Evolutionary conservation across 2,797 vertebrate genomes (phyloP).

Genomic region (Arnoldichthys spilopterus): DNA sequence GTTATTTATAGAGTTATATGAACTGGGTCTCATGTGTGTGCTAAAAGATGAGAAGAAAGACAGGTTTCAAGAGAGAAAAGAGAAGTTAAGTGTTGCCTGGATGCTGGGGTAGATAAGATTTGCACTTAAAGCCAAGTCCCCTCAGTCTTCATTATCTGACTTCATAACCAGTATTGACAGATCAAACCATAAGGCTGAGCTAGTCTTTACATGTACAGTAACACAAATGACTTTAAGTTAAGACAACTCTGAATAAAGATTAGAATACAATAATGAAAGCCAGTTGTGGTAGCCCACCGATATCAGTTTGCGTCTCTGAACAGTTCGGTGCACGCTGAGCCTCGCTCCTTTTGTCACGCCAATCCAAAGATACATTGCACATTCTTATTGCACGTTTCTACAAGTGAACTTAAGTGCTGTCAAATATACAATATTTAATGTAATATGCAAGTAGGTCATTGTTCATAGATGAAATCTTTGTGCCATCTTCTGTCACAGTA

Average conservation of each 20-base stretch:
- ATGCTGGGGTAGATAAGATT: slow-evolving; percentile 33
- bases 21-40: slow-evolving; percentile 27
- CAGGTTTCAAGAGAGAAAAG: slow-evolving; percentile 39
- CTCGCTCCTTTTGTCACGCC: slow-evolving; percentile 11
- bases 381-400: slow-evolving; percentile 58
- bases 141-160: slow-evolving; percentile 37
- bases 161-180: slow-evolving; percentile 34
- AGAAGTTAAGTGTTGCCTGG: slow-evolving; percentile 24
- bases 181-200: slow-evolving; percentile 25
- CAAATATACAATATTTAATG: slow-evolving; percentile 51
- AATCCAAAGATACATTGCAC: slow-evolving; percentile 35
- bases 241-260: slow-evolving; percentile 50
- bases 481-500: slow-evolving; percentile 59
- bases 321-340: slow-evolving; percentile 34
- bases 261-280: slow-evolving; percentile 49
- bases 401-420: slow-evolving; percentile 46
- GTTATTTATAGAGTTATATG: slow-evolving; percentile 26
- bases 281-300: slow-evolving; percentile 38
- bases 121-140: slow-evolving; percentile 40
- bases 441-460: slow-evolving; percentile 54
- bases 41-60: slow-evolving; percentile 46
- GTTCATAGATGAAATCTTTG: slow-evolving; percentile 56
- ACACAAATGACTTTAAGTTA: slow-evolving; percentile 29
- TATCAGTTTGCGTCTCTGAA: slow-evolving; percentile 34
- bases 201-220: slow-evolving; percentile 39